Evolutionary conservation across 1,140 invertebrate genomes (phyloP), one percentile per base, ranked within the genome.

Genomic region (Philopotamus ludificatus): DNA sequence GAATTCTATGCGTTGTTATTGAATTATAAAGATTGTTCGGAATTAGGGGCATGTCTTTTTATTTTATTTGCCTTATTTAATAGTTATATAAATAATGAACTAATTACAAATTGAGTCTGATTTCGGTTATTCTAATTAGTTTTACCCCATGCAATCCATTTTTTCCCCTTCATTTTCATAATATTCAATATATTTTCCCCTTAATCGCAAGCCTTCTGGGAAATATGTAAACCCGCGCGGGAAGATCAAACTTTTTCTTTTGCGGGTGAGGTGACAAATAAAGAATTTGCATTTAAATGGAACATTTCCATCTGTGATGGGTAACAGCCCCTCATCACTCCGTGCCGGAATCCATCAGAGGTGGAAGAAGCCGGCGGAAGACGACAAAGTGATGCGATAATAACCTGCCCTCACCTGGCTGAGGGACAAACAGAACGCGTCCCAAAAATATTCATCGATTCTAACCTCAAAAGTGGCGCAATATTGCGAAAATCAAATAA

Each of bases 201-300:
- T 42, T 57, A 57, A 57, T 60, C 57, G 57, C 44, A 47, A 60
- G 71, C 72, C 73, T 75, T 66, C 68, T 61, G 73, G 73, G 73
- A 75, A 75, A 75, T 75, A 73, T 74, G 71, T 70, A 71, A 73
- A 74, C 73, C 65, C 69, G 67, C 68, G 64, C 66, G 66, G 50
- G 71, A 70, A 73, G 74, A 69, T 65, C 58, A 69, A 69, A 69
- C 67, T 77, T 74, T 74, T 74, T 72, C 69, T 73, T 67, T 61
- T 26, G 23, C 47, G 60, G 70, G 25, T 34, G 73, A 76, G 76
- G 82, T 84, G 84, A 85, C 84, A 85, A 85, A 85, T 85, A 85
- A 83, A 80, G 78, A 84, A 85, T 85, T 86, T 86, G 83, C 84
- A 85, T 86, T 85, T 85, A 85, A 85, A 85, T 85, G 83, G 82